Evolutionary conservation across 2,888 invertebrate genomes (phyloP).

Genomic region (Diaperis boleti): DNA sequence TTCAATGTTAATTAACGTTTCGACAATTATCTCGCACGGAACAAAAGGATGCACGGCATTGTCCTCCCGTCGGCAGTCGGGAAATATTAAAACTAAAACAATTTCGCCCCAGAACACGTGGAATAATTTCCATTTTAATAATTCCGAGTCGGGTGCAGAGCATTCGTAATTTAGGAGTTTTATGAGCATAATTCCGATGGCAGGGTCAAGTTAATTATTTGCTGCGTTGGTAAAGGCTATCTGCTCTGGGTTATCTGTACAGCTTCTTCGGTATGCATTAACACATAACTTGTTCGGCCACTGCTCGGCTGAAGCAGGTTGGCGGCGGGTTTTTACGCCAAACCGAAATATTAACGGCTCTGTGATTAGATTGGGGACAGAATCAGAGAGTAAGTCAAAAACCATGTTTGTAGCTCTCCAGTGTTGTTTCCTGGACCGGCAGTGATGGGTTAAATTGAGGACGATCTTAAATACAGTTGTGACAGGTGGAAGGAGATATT

Average conservation of each 20-base stretch:
- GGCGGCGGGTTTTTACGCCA: slow-evolving; percentile 34
- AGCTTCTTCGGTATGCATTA: slow-evolving; percentile 40
- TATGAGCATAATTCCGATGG: slow-evolving; percentile 26
- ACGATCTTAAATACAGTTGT: too few species aligned
- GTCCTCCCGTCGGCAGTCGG: slow-evolving; percentile 3
- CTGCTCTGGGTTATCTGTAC: slow-evolving; percentile 37
- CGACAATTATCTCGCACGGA: too few species aligned
- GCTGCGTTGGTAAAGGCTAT: slow-evolving; percentile 39
- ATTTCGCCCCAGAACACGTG: slow-evolving; percentile 5
- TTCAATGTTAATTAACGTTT: too few species aligned
- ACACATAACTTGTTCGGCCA: slow-evolving; percentile 32
- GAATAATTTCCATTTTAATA: slow-evolving; percentile 29
- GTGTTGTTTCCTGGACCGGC: too few species aligned
- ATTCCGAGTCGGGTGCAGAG: slow-evolving; percentile 5
- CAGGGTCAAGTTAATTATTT: slow-evolving; percentile 35
- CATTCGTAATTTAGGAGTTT: slow-evolving; percentile 24
- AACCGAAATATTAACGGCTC: slow-evolving; percentile 39
- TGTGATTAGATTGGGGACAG: slow-evolving; percentile 38
- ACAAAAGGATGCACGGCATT: too few species aligned
- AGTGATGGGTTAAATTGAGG: too few species aligned
- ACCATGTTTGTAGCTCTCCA: too few species aligned
- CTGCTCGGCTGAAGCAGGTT: slow-evolving; percentile 9
- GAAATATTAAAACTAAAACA: slow-evolving; percentile 23
- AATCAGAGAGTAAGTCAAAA: too few species aligned
- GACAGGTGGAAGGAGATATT: too few species aligned